These are phyloP conservation scores for Tachyglossus aculeatus DNA, from an alignment of 2,797 vertebrate genomes.

Conservation along the genomic window DNA sequence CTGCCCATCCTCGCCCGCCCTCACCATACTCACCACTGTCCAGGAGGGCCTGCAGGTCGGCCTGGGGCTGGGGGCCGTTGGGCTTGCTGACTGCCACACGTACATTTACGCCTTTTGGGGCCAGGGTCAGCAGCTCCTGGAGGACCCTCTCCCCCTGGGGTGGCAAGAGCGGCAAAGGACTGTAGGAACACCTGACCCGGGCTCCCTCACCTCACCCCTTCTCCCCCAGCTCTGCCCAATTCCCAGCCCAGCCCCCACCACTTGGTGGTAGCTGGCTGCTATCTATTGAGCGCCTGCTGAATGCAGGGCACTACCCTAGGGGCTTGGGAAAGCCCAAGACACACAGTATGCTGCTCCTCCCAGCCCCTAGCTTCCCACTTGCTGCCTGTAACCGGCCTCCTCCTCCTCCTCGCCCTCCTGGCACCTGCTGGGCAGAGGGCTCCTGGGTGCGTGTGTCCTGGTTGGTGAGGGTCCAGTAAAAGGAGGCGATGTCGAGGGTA, in stretches of 20 bases:
- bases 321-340: too few species aligned
- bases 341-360: neutral
- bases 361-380: neutral
- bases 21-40: slow-evolving; percentile 61
- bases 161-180: neutral
- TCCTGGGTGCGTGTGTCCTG: slow-evolving; percentile 82
- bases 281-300: neutral
- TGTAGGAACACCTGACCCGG: neutral
- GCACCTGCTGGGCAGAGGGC: slow-evolving; percentile 83
- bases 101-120: slow-evolving; percentile 71
- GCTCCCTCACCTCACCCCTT: neutral
- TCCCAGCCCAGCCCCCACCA: neutral
- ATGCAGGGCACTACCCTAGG: too few species aligned
- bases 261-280: neutral
- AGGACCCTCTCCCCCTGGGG: slow-evolving; percentile 84
- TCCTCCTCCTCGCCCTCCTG: neutral
- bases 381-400: too few species aligned
- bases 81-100: slow-evolving; percentile 83
- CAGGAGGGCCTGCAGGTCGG: slow-evolving; percentile 70
- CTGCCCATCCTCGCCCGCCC: fast-evolving
- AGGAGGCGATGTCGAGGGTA: slow-evolving; percentile 91
- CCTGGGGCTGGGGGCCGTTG: neutral
- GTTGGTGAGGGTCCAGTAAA: slow-evolving; percentile 93
- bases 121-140: slow-evolving; percentile 71
- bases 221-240: fast-evolving